phyloP scores from a whole-genome alignment of 1,140 invertebrate species.

The Gerris buenoi region DNA sequence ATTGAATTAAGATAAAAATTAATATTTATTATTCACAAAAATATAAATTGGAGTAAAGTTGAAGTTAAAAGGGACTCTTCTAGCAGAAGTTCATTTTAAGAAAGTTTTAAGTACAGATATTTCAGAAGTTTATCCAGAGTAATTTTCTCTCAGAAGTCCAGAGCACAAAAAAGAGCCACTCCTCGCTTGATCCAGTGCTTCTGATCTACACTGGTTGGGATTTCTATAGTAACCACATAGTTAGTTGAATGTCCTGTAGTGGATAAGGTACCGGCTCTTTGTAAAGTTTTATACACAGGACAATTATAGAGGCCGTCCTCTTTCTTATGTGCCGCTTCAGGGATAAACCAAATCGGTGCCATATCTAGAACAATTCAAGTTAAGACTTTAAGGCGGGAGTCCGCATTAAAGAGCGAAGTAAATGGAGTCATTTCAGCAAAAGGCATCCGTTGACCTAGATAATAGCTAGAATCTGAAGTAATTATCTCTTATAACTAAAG shows the following conservation, averaged over 20 bases:
- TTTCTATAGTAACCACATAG: conserved; percentile 53
- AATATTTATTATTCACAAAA: too few relatives aligned
- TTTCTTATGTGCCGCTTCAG: background rate
- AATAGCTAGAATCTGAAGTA: background rate
- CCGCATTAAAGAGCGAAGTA: too few relatives aligned
- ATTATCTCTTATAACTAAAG: background rate
- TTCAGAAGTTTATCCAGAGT: too few relatives aligned
- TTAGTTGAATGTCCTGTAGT: conserved; percentile 71
- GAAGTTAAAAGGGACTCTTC: too few relatives aligned
- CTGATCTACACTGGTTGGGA: conserved; percentile 42
- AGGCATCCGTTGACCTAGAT: background rate
- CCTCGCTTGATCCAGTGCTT: conserved; percentile 64
- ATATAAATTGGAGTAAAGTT: too few relatives aligned
- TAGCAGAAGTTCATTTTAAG: too few relatives aligned
- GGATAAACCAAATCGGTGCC: conserved; percentile 1
- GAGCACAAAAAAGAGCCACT: conserved; percentile 56
- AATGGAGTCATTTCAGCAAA: background rate
- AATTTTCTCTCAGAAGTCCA: conserved; percentile 60
- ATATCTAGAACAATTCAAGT: conserved; percentile 2
- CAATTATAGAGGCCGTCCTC: conserved; percentile 27
- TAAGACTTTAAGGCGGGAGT: too few relatives aligned
- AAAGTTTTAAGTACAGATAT: too few relatives aligned
- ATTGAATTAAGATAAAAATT: too few relatives aligned
- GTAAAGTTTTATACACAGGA: conserved; percentile 60
- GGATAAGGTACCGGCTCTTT: conserved; percentile 48